A percentile compares a stretch with the other conserved stretches of the same genome.
Conservation (phyloP, 2,888 invertebrate genomes). For the Linnaemya vulpina region DNA sequence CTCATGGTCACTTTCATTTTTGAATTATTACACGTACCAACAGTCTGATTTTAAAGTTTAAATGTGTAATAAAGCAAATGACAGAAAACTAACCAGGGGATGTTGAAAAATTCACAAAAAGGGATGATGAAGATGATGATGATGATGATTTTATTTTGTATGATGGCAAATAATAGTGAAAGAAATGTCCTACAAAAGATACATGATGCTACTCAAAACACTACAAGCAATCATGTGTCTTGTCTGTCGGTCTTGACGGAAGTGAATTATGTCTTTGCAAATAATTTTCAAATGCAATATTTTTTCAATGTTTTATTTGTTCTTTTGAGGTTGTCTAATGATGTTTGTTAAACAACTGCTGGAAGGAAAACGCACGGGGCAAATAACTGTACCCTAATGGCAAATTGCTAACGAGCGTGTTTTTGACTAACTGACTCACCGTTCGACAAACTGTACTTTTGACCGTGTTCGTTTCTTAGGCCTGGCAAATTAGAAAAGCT, state of each 20-base stretch:
- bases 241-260: slow-evolving; percentile 72
- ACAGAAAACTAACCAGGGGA: slow-evolving; percentile 18
- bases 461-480: slow-evolving; percentile 65
- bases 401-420: slow-evolving; percentile 51
- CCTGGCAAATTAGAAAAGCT: slow-evolving; percentile 49
- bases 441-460: slow-evolving; percentile 78
- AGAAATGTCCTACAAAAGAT: slow-evolving; percentile 42
- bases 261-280: slow-evolving; percentile 80
- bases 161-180: slow-evolving; percentile 13
- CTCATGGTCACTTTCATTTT: slow-evolving; percentile 82
- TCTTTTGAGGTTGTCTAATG: slow-evolving; percentile 72
- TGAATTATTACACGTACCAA: slow-evolving; percentile 78
- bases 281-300: slow-evolving; percentile 56
- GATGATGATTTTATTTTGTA: slow-evolving; percentile 27
- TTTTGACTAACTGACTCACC: slow-evolving; percentile 51
- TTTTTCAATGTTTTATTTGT: slow-evolving; percentile 43
- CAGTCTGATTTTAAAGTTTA: slow-evolving; percentile 66
- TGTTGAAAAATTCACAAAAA: slow-evolving; percentile 43
- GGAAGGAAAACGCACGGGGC: slow-evolving; percentile 20
- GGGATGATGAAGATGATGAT: slow-evolving; percentile 54
- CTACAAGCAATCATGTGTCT: slow-evolving; percentile 56
- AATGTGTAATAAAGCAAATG: slow-evolving; percentile 38
- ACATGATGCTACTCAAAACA: slow-evolving; percentile 60
- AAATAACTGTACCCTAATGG: slow-evolving; percentile 57
- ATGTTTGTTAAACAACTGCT: slow-evolving; percentile 56